A percentile compares a stretch with the other conserved stretches of the same genome.
Evolutionary conservation across 2,888 invertebrate species (phyloP).

Genomic region (Ectobius pallidus): DNA sequence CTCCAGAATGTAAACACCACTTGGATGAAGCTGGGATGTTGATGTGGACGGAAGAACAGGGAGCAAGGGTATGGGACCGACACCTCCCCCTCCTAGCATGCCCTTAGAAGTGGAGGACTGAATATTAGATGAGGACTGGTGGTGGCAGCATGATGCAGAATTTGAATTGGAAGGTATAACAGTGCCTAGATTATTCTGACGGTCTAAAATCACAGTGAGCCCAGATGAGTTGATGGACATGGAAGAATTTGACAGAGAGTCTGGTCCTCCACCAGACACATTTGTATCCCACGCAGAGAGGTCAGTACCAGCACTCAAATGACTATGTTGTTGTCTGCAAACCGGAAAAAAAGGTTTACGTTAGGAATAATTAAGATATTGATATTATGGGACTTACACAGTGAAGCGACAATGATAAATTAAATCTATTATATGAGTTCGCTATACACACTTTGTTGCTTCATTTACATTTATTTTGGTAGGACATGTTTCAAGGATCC

Average conservation of each 20-base stretch:
- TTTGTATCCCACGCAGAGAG: conserved; percentile 49
- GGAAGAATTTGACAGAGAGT: conserved; percentile 52
- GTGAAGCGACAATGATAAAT: too few species aligned
- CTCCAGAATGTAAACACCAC: conserved; percentile 41
- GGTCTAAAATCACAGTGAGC: conserved; percentile 6
- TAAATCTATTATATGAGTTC: too few species aligned
- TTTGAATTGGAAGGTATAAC: too few species aligned
- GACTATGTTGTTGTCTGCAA: background rate
- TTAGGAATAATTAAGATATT: too few species aligned
- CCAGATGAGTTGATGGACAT: conserved; percentile 57
- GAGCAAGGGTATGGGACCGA: background rate
- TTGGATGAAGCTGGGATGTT: conserved; percentile 17
- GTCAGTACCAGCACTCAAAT: background rate
- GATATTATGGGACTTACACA: too few species aligned
- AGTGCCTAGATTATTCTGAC: background rate
- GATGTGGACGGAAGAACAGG: conserved; percentile 9
- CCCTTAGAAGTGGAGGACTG: background rate
- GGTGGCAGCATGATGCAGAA: conserved; percentile 4
- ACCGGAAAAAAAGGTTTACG: too few species aligned
- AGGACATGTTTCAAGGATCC: too few species aligned
- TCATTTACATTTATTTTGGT: too few species aligned
- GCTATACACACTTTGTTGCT: too few species aligned
- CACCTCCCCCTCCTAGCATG: background rate
- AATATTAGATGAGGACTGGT: background rate
- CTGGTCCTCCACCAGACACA: conserved; percentile 47